Conservation (phyloP, 2,797 vertebrate species). For the Chelidonichthys spinosus region DNA sequence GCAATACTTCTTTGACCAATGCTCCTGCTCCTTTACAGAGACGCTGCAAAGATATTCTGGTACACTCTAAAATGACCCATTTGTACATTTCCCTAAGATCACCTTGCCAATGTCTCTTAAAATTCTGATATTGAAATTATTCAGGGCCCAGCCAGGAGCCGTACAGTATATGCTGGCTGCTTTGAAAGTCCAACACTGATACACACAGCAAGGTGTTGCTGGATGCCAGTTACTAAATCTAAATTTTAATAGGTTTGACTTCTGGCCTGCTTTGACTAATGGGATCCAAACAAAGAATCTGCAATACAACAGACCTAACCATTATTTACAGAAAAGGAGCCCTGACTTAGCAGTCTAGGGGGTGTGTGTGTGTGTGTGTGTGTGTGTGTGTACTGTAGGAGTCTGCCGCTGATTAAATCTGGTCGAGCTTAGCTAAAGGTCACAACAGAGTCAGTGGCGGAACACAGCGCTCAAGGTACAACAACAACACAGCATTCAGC, state of each 20-base stretch:
- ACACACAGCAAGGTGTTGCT: background rate
- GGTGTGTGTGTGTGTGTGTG: constrained; percentile 11
- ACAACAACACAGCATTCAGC: constrained; percentile 4
- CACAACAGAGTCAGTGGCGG: constrained; percentile 21
- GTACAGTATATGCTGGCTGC: background rate
- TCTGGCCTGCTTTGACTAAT: constrained; percentile 43
- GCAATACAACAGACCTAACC: constrained; percentile 30
- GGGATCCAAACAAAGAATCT: constrained; percentile 35
- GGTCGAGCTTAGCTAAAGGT: constrained; percentile 33
- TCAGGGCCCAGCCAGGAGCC: background rate
- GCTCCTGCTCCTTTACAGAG: background rate
- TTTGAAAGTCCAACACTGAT: constrained; percentile 28
- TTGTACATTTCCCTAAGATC: background rate
- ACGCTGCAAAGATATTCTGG: background rate
- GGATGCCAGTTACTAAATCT: constrained; percentile 29
- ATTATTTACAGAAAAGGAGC: constrained; percentile 47
- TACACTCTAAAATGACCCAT: constrained; percentile 1
- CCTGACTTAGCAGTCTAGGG: constrained; percentile 17
- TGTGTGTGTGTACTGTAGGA: constrained; percentile 12
- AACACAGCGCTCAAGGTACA: constrained; percentile 8
- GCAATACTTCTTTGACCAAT: background rate
- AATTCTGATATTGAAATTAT: background rate
- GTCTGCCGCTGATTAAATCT: constrained; percentile 50
- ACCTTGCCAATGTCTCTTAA: background rate
- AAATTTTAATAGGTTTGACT: constrained; percentile 47